Percentiles rank a stretch among this genome's conserved stretches.
These are phyloP conservation scores for Pectinophora gossypiella DNA, from an alignment of 1,140 invertebrate species.

Conservation along the genomic window DNA sequence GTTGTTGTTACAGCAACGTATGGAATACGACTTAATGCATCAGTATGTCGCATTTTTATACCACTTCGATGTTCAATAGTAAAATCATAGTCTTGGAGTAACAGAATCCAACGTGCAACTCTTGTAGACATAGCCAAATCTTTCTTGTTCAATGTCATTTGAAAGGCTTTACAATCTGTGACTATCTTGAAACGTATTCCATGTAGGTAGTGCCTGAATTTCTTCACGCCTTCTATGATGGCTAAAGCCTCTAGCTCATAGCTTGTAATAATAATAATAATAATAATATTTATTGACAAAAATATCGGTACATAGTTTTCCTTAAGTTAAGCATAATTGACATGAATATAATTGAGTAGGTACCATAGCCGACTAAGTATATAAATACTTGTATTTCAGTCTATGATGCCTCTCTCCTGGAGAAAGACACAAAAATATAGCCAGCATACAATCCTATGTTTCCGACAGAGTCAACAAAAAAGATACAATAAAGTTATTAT, in stretches of 20 bases:
- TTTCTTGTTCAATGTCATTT: conserved; percentile 4
- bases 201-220: conserved; percentile 1
- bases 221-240: conserved; percentile 2
- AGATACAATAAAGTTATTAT: too few species aligned
- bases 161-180: neutral
- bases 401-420: too few species aligned
- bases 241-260: conserved; percentile 6
- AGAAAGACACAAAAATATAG: too few species aligned
- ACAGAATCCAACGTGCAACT: neutral
- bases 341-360: too few species aligned
- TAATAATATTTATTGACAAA: too few species aligned
- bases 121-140: neutral
- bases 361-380: too few species aligned
- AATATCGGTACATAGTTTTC: too few species aligned
- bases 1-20: neutral
- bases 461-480: too few species aligned
- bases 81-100: neutral
- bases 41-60: neutral
- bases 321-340: too few species aligned
- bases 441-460: too few species aligned
- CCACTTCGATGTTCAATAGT: neutral
- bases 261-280: too few species aligned
- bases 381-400: too few species aligned
- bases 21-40: neutral
- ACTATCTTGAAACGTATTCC: neutral